Conservation (phyloP, 2,888 invertebrate genomes). For the Athripsodes cinereus region DNA sequence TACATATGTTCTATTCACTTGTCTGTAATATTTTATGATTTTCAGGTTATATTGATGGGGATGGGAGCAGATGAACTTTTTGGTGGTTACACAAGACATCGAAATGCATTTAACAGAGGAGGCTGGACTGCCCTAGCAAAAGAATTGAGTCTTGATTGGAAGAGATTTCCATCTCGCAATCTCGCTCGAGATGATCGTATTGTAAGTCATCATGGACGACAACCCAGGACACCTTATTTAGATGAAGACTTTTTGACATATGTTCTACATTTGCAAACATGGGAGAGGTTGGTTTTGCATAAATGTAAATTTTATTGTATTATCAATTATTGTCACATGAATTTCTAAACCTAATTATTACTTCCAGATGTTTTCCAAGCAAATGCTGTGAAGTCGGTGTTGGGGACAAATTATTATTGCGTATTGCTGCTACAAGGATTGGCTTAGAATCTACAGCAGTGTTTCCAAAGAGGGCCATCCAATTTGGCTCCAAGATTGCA, state of each 20-base stretch:
- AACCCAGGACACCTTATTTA: conserved; percentile 74
- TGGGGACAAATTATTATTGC: conserved; percentile 89
- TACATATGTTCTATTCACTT: not conserved
- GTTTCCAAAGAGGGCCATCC: conserved; percentile 89
- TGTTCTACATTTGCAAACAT: conserved; percentile 57
- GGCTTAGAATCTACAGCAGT: conserved; percentile 58
- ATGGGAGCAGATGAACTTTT: conserved; percentile 97
- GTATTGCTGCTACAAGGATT: conserved; percentile 63
- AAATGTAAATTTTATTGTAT: no score
- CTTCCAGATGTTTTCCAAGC: conserved; percentile 52
- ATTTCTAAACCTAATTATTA: no score
- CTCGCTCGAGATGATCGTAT: conserved; percentile 93
- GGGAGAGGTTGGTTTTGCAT: conserved; percentile 53
- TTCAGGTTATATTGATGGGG: conserved; percentile 73
- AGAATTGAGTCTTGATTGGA: conserved; percentile 73
- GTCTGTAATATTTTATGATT: not conserved
- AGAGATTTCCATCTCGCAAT: conserved; percentile 82
- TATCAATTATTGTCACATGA: no score
- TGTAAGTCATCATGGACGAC: conserved; percentile 81
- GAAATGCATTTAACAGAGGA: conserved; percentile 59
- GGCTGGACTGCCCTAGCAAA: conserved; percentile 50
- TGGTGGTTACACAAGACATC: conserved; percentile 88
- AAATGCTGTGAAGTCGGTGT: conserved; percentile 62
- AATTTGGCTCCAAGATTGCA: conserved; percentile 95
- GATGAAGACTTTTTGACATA: conserved; percentile 65